Evolutionary conservation across 2,113 vertebrate species (phyloP).

Genomic region (Fregetta grallaria): DNA sequence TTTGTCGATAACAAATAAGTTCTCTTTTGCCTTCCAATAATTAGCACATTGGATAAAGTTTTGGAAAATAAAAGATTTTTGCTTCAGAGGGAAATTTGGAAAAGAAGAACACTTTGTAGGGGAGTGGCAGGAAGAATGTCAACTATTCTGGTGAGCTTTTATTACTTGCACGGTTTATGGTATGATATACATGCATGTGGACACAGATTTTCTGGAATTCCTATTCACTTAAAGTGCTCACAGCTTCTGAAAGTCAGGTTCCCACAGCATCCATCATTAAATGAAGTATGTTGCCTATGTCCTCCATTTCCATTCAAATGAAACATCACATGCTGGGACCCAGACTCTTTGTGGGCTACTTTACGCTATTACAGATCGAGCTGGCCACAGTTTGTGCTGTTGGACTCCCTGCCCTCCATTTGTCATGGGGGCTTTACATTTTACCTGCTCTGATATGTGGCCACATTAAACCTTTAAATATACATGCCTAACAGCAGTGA

Average conservation of each 20-base stretch:
- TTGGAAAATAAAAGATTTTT: neutral
- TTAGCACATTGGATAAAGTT: neutral
- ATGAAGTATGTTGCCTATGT: neutral
- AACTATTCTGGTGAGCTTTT: conserved; percentile 25
- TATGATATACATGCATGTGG: neutral
- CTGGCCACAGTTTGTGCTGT: neutral
- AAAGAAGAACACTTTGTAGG: neutral
- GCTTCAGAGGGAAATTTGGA: conserved; percentile 26
- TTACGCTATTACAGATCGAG: neutral
- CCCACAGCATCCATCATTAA: neutral
- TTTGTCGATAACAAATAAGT: conserved; percentile 35
- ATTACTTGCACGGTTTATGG: neutral
- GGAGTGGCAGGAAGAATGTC: conserved; percentile 14
- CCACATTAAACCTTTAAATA: neutral
- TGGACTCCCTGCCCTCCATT: neutral
- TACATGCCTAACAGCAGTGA: neutral
- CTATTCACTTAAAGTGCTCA: neutral
- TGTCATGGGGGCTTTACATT: neutral
- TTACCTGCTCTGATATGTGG: neutral
- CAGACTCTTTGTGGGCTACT: neutral
- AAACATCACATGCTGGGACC: neutral
- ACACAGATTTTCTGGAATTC: neutral
- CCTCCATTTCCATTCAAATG: neutral
- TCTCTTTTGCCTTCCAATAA: conserved; percentile 29
- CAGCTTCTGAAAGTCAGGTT: neutral